These are phyloP conservation scores for Allenopithecus nigroviridis DNA, from an alignment of 2,797 vertebrate species.

Conservation along the genomic window DNA sequence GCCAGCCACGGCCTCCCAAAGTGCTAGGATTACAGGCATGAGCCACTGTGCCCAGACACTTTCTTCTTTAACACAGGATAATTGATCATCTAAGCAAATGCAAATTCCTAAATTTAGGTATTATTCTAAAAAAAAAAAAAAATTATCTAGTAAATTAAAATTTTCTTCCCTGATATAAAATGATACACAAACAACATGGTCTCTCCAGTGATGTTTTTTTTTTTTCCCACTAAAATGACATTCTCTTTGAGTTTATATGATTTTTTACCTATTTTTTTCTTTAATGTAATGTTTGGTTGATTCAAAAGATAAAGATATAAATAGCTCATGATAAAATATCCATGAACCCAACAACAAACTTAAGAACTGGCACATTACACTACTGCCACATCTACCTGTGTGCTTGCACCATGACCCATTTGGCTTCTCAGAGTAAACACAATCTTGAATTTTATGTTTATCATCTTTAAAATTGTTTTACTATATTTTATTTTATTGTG, in stretches of 20 bases:
- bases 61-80: background rate
- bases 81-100: background rate
- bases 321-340: background rate
- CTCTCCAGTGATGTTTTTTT: background rate
- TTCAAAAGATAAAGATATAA: background rate
- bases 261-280: background rate
- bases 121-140: background rate
- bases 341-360: background rate
- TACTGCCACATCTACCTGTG: background rate
- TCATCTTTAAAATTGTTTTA: background rate
- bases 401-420: background rate
- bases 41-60: background rate
- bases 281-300: background rate
- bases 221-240: background rate
- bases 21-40: too few species aligned
- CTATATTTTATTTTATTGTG: background rate
- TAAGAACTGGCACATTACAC: background rate
- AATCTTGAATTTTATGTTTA: background rate
- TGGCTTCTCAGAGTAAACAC: background rate
- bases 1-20: too few species aligned
- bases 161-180: background rate
- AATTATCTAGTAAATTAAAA: background rate
- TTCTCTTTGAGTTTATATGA: background rate
- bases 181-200: background rate
- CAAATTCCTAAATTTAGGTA: constrained; percentile 21